A percentile compares a stretch with the other conserved stretches of the same genome.
Evolutionary conservation across 2,888 invertebrate species (phyloP).

Genomic region (Luffia ferchaultella): DNA sequence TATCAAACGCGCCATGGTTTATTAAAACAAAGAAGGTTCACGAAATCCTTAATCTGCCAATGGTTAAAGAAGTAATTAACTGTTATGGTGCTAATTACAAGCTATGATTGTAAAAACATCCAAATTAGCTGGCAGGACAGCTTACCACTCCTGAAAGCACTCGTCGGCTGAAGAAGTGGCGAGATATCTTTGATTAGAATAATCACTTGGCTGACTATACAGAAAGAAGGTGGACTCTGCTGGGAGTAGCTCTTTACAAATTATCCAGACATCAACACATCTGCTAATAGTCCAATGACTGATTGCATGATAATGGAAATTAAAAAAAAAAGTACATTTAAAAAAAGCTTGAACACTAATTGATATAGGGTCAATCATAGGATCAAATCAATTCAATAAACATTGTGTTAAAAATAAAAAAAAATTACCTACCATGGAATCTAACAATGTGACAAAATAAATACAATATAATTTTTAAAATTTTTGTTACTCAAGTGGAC

Average conservation of each 20-base stretch:
- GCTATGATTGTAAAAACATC: neutral
- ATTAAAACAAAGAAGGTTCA: neutral
- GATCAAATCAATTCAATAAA: no score
- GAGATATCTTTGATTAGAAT: neutral
- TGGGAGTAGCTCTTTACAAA: neutral
- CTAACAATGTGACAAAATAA: no score
- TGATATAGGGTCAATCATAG: no score
- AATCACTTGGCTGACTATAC: neutral
- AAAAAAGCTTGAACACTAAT: no score
- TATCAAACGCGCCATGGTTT: neutral
- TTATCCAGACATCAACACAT: neutral
- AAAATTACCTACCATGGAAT: no score
- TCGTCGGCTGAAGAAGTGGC: neutral
- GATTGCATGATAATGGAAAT: neutral
- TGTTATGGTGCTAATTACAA: neutral
- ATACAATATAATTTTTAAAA: no score
- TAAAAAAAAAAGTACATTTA: neutral
- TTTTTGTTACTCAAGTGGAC: no score
- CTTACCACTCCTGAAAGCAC: neutral
- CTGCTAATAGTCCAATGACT: neutral
- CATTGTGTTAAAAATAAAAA: no score
- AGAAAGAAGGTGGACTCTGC: neutral
- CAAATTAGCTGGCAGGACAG: constrained; percentile 1
- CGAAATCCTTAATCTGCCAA: constrained; percentile 1
- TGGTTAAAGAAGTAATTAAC: neutral